These are phyloP conservation scores for Protonibea diacanthus DNA, from an alignment of 2,797 vertebrate genomes.

Conservation along the genomic window DNA sequence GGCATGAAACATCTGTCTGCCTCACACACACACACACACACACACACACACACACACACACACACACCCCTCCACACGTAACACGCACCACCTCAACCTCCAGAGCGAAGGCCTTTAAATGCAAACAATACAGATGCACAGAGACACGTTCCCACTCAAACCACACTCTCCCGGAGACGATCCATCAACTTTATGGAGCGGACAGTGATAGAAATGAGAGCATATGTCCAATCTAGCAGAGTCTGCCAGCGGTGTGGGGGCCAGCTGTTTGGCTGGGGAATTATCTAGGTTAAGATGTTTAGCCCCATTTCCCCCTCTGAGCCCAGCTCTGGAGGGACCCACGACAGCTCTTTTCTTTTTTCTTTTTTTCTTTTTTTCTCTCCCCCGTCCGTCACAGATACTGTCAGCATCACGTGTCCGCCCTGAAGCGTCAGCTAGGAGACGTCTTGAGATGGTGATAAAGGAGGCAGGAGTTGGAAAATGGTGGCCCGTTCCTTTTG, in stretches of 20 bases:
- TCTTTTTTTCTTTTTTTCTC: not conserved
- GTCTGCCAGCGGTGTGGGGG: conserved; percentile 57
- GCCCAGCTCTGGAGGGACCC: conserved; percentile 38
- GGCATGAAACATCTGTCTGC: conserved; percentile 39
- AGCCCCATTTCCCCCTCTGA: conserved; percentile 58
- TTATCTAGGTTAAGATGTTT: conserved; percentile 74
- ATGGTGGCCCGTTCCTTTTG: not conserved
- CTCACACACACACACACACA: not conserved
- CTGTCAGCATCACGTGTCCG: conserved; percentile 10
- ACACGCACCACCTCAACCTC: not conserved
- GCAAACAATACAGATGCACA: not conserved
- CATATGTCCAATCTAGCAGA: conserved; percentile 55
- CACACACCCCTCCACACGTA: not conserved
- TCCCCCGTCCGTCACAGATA: conserved; percentile 36
- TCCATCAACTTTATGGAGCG: conserved; percentile 49
- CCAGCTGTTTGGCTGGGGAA: conserved; percentile 69
- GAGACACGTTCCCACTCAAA: not conserved
- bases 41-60: not conserved
- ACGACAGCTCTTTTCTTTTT: conserved; percentile 52
- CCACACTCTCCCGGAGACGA: conserved; percentile 17
- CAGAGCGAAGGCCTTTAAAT: not conserved
- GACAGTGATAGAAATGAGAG: conserved; percentile 57
- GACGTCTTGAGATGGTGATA: conserved; percentile 13
- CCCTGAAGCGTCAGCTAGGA: conserved; percentile 17
- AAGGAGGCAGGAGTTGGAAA: conserved; percentile 1